Conservation (phyloP, 2,888 invertebrate species). For the Lacanobia oleracea region DNA sequence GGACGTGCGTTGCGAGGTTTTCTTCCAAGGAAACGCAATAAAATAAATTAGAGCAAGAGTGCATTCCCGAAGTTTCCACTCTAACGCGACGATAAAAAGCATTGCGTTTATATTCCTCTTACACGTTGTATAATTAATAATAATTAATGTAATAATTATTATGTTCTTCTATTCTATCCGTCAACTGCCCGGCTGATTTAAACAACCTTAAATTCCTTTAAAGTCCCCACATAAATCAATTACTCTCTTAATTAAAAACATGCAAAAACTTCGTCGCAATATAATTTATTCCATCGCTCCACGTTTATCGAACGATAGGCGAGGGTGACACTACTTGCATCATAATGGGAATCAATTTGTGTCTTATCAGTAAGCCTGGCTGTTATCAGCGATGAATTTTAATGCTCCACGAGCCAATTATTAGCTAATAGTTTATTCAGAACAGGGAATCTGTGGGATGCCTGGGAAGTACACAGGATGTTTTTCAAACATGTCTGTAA, state of each 20-base stretch:
- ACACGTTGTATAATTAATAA: no score
- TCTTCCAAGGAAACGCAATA: no score
- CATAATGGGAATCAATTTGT: constrained; percentile 56
- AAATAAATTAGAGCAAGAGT: no score
- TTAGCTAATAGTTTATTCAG: constrained; percentile 59
- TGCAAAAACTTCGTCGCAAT: constrained; percentile 15
- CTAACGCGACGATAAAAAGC: no score
- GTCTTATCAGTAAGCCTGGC: constrained; percentile 31
- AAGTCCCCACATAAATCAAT: constrained; percentile 3
- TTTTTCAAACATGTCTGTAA: constrained; percentile 18
- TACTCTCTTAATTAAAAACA: constrained; percentile 20
- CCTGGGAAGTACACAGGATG: not conserved
- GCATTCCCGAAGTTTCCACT: no score
- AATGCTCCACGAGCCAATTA: constrained; percentile 54
- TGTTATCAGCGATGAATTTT: constrained; percentile 53
- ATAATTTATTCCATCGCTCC: constrained; percentile 35
- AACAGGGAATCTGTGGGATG: constrained; percentile 10
- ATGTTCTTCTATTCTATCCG: no score
- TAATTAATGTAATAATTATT: no score
- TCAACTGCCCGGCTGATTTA: no score
- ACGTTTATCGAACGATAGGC: constrained; percentile 18
- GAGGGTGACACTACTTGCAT: constrained; percentile 43
- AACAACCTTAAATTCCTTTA: no score
- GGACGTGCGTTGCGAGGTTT: no score
- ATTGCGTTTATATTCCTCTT: no score